Evolutionary conservation across 1,140 invertebrate species (phyloP), one percentile per base, ranked within the genome.

Genomic region (Limonius californicus): DNA sequence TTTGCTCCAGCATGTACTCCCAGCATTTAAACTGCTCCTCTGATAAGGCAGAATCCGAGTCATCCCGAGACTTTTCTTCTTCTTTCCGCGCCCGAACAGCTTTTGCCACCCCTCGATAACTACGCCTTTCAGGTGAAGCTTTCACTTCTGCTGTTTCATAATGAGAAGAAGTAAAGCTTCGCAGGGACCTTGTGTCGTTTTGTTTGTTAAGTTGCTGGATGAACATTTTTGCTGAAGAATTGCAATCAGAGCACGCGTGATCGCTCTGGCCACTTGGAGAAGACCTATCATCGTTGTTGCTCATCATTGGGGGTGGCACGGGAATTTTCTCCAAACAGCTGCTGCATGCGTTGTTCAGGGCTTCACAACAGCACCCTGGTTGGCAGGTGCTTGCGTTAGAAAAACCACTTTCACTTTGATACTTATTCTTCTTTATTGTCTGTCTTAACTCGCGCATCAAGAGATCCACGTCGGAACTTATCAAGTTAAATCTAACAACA

Each of bases 1-100:
- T 95, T 76, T 94, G 90, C 71, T 94, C 92, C 15, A 95, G 74
- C 89, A 94, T 94, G 70, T 94, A 95, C 68, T 95, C 92, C 92
- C 92, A 95, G 69, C 91, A 93, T 66, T 92, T 89, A 70, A 92
- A 92, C 72, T 93, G 91, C 72, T 95, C 92, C 67, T 93, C 91
- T 2, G 88, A 90, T 70, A 74, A 74, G 66, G 71, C 82, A 45
- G 70, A 85, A 79, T 80, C 85, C 62, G 75, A 88, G 77, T 84
- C 84, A 68, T 84, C 84, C 66, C 81, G 79, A 47, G 69, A 70
- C 43, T 62, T 71, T 16, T 76, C 71, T 35, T 84, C 81, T 70
- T 85, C 83, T 64, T 82, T 69, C 56, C 80, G 74, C 23, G 82
- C 80, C 39, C 75, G 56, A 3, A 78, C 57, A 11, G 83, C 83